A percentile compares a stretch with the other conserved stretches of the same genome.
Evolutionary conservation across 2,797 vertebrate genomes (phyloP).

Genomic region (Cyprinella venusta): DNA sequence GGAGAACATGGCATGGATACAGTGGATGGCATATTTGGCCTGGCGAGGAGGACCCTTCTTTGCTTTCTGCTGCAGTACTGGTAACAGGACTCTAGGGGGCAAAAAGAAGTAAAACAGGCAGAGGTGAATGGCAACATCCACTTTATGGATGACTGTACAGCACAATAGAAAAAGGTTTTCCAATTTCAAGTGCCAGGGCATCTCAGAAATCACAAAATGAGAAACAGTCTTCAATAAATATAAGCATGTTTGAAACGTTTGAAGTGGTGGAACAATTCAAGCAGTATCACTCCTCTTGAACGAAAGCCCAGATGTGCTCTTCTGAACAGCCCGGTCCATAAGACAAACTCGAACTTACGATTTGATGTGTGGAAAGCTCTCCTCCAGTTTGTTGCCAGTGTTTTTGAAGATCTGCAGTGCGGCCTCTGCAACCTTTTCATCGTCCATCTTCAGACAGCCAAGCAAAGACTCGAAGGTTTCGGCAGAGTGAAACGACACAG

Average conservation of each 20-base stretch:
- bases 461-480: conserved; percentile 98
- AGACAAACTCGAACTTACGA: conserved; percentile 81
- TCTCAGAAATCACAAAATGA: not conserved
- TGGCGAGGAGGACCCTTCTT: conserved; percentile 95
- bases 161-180: not conserved
- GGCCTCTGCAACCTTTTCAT: conserved; percentile 98
- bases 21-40: conserved; percentile 98
- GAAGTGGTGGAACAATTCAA: not conserved
- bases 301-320: not conserved
- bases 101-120: conserved; percentile 41
- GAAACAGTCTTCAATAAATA: not conserved
- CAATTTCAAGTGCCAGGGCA: not conserved
- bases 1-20: conserved; percentile 97
- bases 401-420: conserved; percentile 99
- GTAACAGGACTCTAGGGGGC: conserved; percentile 87
- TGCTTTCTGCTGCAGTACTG: conserved; percentile 96
- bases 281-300: not conserved
- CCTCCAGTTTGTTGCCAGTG: conserved; percentile 95
- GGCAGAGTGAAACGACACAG: conserved; percentile 98
- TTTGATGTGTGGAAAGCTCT: conserved; percentile 97
- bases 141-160: not conserved
- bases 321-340: not conserved
- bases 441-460: conserved; percentile 98
- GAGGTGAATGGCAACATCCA: not conserved
- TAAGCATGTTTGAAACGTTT: not conserved